Percentiles rank a stretch among this genome's conserved stretches.
Conservation (phyloP, 2,113 vertebrate species). For the Mus pahari region DNA sequence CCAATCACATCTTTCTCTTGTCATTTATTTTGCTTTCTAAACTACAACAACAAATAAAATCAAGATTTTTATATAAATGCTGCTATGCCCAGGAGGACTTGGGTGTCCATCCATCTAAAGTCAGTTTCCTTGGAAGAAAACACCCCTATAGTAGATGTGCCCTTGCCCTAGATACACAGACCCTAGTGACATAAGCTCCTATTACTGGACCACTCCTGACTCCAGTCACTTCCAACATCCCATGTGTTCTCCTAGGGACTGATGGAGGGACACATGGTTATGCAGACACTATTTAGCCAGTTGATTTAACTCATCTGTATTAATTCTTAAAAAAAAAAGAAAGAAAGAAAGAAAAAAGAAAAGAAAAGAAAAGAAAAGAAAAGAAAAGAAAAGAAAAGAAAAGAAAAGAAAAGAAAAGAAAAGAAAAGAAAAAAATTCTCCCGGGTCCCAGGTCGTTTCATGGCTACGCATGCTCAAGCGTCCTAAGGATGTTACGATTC, state of each 20-base stretch:
- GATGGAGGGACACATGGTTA: neutral
- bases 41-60: slow-evolving; percentile 36
- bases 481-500: neutral
- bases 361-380: neutral
- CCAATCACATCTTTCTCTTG: neutral
- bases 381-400: too few species aligned
- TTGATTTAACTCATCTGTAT: neutral
- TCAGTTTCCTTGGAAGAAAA: neutral
- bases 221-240: neutral
- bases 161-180: neutral
- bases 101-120: neutral
- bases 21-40: slow-evolving; percentile 44
- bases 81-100: neutral
- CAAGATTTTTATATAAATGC: neutral
- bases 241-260: neutral
- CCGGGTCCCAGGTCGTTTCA: neutral
- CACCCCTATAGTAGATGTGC: neutral
- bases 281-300: neutral
- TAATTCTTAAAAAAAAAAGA: too few species aligned
- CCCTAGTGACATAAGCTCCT: neutral
- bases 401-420: too few species aligned
- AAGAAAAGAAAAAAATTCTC: too few species aligned
- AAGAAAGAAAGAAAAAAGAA: neutral
- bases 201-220: neutral
- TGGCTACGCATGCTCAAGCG: neutral